Evolutionary conservation across 2,797 vertebrate species (phyloP).

Genomic region (Meda fulgida): DNA sequence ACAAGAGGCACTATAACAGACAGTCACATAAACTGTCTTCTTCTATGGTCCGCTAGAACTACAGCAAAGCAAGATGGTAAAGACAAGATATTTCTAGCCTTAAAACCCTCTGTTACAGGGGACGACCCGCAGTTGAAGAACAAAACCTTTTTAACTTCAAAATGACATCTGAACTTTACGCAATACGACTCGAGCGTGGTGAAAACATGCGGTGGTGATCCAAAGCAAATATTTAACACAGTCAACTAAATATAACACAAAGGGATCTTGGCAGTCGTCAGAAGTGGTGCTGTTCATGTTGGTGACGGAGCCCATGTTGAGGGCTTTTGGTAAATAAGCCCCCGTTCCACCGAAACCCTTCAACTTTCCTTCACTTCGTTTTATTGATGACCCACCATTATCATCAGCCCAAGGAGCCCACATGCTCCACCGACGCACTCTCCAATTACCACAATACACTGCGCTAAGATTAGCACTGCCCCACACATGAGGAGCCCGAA

Average conservation of each 20-base stretch:
- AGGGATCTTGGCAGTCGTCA: conserved; percentile 26
- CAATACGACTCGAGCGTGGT: neutral
- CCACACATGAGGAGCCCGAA: conserved; percentile 67
- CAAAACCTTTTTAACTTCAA: conserved; percentile 21
- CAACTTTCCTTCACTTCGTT: conserved; percentile 62
- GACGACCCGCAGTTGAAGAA: neutral
- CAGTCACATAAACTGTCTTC: neutral
- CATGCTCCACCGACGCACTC: conserved; percentile 66
- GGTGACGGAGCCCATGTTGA: conserved; percentile 34
- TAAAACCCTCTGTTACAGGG: neutral
- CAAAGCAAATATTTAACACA: conserved; percentile 53
- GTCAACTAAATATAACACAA: conserved; percentile 45
- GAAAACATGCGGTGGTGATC: conserved; percentile 32
- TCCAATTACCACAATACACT: conserved; percentile 71
- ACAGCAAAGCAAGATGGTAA: neutral
- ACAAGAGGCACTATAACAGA: neutral
- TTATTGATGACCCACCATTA: conserved; percentile 75
- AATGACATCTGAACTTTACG: conserved; percentile 16
- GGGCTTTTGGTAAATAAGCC: conserved; percentile 63
- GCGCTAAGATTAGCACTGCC: conserved; percentile 76
- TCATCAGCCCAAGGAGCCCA: conserved; percentile 70
- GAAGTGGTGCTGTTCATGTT: conserved; percentile 35
- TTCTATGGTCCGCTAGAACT: conserved; percentile 1
- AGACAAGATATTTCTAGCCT: neutral
- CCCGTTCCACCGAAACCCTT: conserved; percentile 68